Base-by-base conservation (phyloP, 1,140 invertebrate genomes). In the Agrilus planipennis region DNA sequence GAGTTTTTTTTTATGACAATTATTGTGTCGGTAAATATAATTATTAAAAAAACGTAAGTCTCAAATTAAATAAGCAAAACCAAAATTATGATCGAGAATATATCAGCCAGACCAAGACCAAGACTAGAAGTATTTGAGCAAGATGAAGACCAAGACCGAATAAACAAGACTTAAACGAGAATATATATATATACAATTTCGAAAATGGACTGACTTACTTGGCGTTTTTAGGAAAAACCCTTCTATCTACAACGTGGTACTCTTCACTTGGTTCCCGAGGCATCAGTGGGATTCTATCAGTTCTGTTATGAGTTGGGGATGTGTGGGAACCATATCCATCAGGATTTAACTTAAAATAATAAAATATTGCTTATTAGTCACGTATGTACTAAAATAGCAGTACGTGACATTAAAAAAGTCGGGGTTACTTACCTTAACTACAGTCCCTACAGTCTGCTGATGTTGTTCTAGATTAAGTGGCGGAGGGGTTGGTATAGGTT, bases 291-390 rank as follows among this genome's bases (percentile, higher is more conserved):
- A 57, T 57, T 51, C 52, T 55, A 53, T 55, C 53, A 12, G 52
- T 54, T 48, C 52, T 55, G 48, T 49, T 41, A 55, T 86, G 84
- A 39, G 84, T 78, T 48, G 84, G 84, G 54, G 83, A 85, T 45
- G 84, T 89, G 62, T 88, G 84, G 15, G 81, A 83, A 21, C 81
- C 79, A 58, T 84, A 87, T 47, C 84, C 84, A 54, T 82, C 80
- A 19, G 78, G 71, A 62, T 81, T 81, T 49, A 82, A 66, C 80
- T 82, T 63, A 46, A 71, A 68, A 35, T 44, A 30, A 44, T 39
- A 30, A 30, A 9, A 4, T 21, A 29, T 30, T 42, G 2, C 14
- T 17, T 32, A 3, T 17, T 4, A 12, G 15, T 4, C 4, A 32
- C n/a, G 12, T 17, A 32, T 17, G 15, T 4, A 32, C 16, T 11